Percentiles rank a stretch among this genome's conserved stretches.
These are phyloP conservation scores for Oreochromis niloticus DNA, from an alignment of 2,113 vertebrate genomes.

Conservation along the genomic window DNA sequence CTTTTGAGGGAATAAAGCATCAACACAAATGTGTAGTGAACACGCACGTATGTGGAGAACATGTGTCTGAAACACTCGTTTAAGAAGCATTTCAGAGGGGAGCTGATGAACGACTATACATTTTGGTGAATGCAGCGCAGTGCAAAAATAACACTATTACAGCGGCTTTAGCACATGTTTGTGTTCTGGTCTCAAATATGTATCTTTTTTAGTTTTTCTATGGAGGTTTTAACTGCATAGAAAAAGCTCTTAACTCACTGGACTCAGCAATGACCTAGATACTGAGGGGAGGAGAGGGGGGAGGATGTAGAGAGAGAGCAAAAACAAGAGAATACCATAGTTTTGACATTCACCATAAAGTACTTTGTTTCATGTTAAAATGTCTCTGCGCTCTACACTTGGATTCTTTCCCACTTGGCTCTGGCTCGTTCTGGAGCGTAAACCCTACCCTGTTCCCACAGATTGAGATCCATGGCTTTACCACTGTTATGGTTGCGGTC, in stretches of 20 bases:
- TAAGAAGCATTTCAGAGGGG: neutral
- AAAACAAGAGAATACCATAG: neutral
- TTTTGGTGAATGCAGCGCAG: neutral
- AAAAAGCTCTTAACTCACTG: slow-evolving; percentile 27
- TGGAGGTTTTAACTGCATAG: slow-evolving; percentile 7
- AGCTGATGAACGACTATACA: neutral
- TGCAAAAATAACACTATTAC: neutral
- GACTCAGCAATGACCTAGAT: slow-evolving; percentile 51
- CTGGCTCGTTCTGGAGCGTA: neutral
- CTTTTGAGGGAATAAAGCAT: neutral
- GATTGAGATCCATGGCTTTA: neutral
- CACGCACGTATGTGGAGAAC: neutral
- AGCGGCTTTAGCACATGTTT: neutral
- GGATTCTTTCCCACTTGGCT: neutral
- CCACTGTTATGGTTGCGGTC: accelerated
- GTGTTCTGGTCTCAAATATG: neutral
- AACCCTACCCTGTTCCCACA: neutral
- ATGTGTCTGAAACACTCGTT: accelerated
- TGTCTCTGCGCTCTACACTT: neutral
- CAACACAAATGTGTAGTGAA: neutral
- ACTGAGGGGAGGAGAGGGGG: neutral
- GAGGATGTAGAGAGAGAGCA: neutral
- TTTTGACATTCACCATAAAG: neutral
- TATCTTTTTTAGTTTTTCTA: slow-evolving; percentile 2
- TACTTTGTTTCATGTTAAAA: neutral